Base-by-base conservation (phyloP, 2,113 vertebrate species). In the Daphoenositta chrysoptera region DNA sequence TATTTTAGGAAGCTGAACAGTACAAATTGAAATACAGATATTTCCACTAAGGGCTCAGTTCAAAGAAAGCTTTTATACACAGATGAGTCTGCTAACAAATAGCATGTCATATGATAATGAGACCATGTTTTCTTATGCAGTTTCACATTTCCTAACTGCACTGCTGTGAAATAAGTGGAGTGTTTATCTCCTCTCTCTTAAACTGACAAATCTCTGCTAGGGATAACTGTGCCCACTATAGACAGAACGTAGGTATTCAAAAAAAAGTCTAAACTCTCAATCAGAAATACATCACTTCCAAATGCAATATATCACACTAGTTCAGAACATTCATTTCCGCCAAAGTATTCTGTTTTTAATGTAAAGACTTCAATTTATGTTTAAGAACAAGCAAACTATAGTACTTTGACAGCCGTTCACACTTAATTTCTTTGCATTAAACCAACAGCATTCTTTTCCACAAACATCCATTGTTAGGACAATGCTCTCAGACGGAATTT, bases 381-480 rank as follows among this genome's bases (percentile, higher is more conserved):
- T 98, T 98, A 98, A 98, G 98, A 97, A 98, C 97, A 97, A 97
- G 96, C 97, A 97, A 98, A 97, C 97, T 96, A 91, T 95, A 96
- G 97, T 96, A 96, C 93, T 97, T 97, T 98, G 98, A 97, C 98
- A 98, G 97, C 96, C 96, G 97, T 98, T 98, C 97, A 97, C 97
- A 98, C 97, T 98, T 98, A 98, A 98, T 98, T 97, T 98, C 97
- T 98, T 97, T 98, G 98, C 97, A 97, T 98, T 98, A 98, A 98
- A 98, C 96, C 98, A 98, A 98, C 97, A 98, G 98, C 97, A 98
- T 98, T 98, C 97, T 98, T 98, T 98, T 98, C 97, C 97, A 98
- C 98, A 98, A 98, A 98, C 97, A 98, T 97, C 97, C 90, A 98
- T 98, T 98, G 98, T 98, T 98, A 98, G 98, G 98, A 98, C 97